Evolutionary conservation across 2,797 vertebrate genomes (phyloP), one percentile per base, ranked within the genome.

Genomic region (Trematocara caparti): DNA sequence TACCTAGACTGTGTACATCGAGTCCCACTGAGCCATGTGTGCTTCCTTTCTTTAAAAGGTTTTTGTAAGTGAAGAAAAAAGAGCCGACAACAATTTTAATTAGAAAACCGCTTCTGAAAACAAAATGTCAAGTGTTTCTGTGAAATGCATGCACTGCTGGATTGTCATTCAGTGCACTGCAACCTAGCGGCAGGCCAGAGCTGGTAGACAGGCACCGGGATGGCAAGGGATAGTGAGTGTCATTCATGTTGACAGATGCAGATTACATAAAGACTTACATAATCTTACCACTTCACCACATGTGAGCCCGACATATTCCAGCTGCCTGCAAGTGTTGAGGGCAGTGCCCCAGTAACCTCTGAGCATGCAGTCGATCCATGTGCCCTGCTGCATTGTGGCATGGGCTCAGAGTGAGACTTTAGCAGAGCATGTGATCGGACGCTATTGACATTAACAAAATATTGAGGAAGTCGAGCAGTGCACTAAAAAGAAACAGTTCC

Each of bases 221-320:
- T 82, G 87, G 91, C 91, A 89, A 76, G 34, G 21, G 88, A 91
- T 90, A 59, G 76, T 71, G 89, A 84, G 92, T 92, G 90, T 94
- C 94, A 92, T 93, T 95, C 92, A 94, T 91, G 84, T 93, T 93
- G 80, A 64, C 93, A 87, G 93, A 94, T 91, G 89, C 91, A 88
- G 92, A 94, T 96, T 96, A 95, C 90, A 94, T 96, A 96, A 96
- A 95, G 92, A 86, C 92, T 96, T 96, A 96, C 92, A 94, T 96
- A 96, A 96, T 95, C 91, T 94, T 93, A 94, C 87, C 91, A 90
- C 91, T 95, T 93, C 84, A 80, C 89, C 90, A 95, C 95, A 95
- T 96, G 95, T 94, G 95, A 96, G 92, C 81, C 88, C 78, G 88
- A 88, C 88, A 79, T 92, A 94, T 95, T 94, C 91, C 91, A 89